Evolutionary conservation across 30 jellyfish, hydroid and myxozoan genomes (phyloP), one percentile per base, ranked within the genome.

Genomic region (Turritopsis rubra): DNA sequence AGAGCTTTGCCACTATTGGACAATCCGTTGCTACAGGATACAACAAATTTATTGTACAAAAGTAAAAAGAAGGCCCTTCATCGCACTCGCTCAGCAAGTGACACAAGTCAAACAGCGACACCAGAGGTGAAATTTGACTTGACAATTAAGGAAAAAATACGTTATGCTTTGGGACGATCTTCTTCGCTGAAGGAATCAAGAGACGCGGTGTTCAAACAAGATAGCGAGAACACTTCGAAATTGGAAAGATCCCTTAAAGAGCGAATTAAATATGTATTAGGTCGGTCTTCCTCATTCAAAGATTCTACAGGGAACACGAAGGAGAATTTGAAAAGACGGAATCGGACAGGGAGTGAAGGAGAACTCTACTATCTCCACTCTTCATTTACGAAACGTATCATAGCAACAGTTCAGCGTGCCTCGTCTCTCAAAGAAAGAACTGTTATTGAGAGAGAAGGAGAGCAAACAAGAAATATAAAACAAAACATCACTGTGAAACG

Each of bases 231-330:
- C 19, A 8, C 77, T 7, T 8, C 77, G 22, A 68, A 68, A 68
- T n/a, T 68, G 31, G 77, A 68, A 8, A 68, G 30, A 27, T 68
- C 77, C 17, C 21, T 68, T 68, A 68, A 68, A 68, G 77, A 68
- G 21, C 77, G 77, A n/a, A 68, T 68, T 9, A 68, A 68, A 27
- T 9, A 7, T 19, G 77, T 68, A 17, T 9, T 68, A 7, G 77
- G 77, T 68, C 77, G 77, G 19, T 68, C 77, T 16, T 68, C 77
- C 9, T 68, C 77, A 1, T 68, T 68, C 77, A 68, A 68, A 27
- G 77, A 68, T n/a, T 68, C 77, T n/a, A 68, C 28, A 9, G 77
- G 77, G 16, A 7, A 68, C 28, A 68, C 28, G 16, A 27, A 1
- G 17, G 31, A 23, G 8, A 27, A 68, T 17, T 23, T n/a, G 9